Evolutionary conservation across 2,888 invertebrate species (phyloP).

Genomic region (Meganola albula): DNA sequence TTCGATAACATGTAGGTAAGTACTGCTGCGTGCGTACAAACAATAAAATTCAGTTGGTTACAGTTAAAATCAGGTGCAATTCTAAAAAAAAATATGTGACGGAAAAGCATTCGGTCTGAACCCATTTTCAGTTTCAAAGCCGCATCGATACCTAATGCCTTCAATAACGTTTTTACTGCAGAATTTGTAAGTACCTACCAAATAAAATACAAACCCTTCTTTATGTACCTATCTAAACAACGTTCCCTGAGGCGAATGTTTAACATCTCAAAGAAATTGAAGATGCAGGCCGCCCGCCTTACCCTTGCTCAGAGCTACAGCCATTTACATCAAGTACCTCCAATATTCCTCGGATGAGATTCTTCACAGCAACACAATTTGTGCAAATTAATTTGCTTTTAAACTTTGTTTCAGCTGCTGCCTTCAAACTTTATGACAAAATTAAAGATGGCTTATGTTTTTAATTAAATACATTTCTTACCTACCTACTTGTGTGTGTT

Average conservation of each 20-base stretch:
- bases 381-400: background rate
- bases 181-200: slow-evolving; percentile 48
- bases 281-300: slow-evolving; percentile 21
- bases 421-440: too few relatives aligned
- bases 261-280: slow-evolving; percentile 51
- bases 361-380: slow-evolving; percentile 1
- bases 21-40: slow-evolving; percentile 14
- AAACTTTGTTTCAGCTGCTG: too few relatives aligned
- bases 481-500: background rate
- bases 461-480: too few relatives aligned
- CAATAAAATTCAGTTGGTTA: slow-evolving; percentile 17
- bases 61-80: slow-evolving; percentile 17
- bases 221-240: slow-evolving; percentile 47
- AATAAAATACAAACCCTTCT: slow-evolving; percentile 45
- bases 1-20: slow-evolving; percentile 17
- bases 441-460: too few relatives aligned
- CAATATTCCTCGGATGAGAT: too few relatives aligned
- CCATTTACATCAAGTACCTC: too few relatives aligned
- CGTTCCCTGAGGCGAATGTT: slow-evolving; percentile 44
- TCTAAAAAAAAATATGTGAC: too few relatives aligned
- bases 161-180: slow-evolving; percentile 39
- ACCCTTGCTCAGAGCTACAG: too few relatives aligned
- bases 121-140: too few relatives aligned
- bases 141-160: too few relatives aligned
- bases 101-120: too few relatives aligned